These are phyloP conservation scores for Agrochola lota DNA, from an alignment of 2,888 invertebrate species.

Conservation along the genomic window DNA sequence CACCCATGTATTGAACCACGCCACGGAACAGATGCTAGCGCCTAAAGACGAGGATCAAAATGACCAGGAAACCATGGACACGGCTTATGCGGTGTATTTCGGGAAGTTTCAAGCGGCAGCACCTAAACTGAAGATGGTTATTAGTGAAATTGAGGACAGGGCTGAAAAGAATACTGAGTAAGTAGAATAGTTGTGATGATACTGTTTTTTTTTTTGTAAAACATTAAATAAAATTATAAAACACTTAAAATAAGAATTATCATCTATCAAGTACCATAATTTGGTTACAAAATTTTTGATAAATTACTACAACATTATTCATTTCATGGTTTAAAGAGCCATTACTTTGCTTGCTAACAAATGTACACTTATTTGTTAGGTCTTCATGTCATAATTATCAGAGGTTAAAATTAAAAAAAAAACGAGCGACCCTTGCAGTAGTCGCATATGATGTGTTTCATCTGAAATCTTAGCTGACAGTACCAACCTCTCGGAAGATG, in stretches of 20 bases:
- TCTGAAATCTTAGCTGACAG: no score
- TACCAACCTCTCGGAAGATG: no score
- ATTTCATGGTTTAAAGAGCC: background rate
- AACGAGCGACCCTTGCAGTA: no score
- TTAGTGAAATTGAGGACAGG: constrained; percentile 95
- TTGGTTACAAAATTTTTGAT: no score
- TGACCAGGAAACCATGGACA: constrained; percentile 89
- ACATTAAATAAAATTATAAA: no score
- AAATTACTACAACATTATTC: background rate
- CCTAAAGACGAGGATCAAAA: constrained; percentile 77
- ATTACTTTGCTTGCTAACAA: background rate
- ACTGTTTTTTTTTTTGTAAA: background rate
- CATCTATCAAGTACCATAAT: no score
- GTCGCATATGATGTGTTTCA: no score
- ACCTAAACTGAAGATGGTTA: constrained; percentile 94
- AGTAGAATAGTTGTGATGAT: constrained; percentile 67
- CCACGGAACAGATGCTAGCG: constrained; percentile 93
- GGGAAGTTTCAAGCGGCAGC: constrained; percentile 99
- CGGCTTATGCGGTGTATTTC: constrained; percentile 96
- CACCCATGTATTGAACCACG: constrained; percentile 93
- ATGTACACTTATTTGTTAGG: background rate
- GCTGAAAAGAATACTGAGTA: constrained; percentile 94
- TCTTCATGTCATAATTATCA: background rate
- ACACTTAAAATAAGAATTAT: no score
- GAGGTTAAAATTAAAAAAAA: no score